A percentile compares a stretch with the other conserved stretches of the same genome.
Conservation (phyloP, 2,797 vertebrate species). For the Danio choprae region DNA sequence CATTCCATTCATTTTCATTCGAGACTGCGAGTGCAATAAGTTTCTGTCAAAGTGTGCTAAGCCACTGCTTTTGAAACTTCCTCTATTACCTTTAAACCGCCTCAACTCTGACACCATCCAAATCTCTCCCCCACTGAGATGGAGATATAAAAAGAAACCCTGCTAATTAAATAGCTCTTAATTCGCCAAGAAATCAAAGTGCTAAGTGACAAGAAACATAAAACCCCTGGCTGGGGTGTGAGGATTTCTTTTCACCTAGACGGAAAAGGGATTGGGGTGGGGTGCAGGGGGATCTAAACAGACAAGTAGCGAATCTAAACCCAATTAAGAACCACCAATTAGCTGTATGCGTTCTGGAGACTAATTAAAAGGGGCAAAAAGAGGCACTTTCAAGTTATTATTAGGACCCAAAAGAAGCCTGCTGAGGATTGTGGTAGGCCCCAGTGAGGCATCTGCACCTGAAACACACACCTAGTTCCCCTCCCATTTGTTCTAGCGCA, state of each 20-base stretch:
- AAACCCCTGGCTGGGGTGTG: conserved; percentile 70
- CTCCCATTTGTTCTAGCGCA: conserved; percentile 72
- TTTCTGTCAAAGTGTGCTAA: conserved; percentile 42
- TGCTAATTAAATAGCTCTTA: conserved; percentile 77
- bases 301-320: conserved; percentile 75
- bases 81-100: conserved; percentile 50
- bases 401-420: conserved; percentile 81
- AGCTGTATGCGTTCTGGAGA: conserved; percentile 82
- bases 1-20: background rate
- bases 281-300: conserved; percentile 60
- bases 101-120: conserved; percentile 42
- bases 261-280: conserved; percentile 39
- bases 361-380: conserved; percentile 76
- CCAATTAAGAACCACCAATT: conserved; percentile 83
- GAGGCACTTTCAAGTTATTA: conserved; percentile 86
- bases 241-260: conserved; percentile 53
- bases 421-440: conserved; percentile 70
- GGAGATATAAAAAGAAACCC: conserved; percentile 64
- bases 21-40: background rate
- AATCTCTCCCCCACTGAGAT: conserved; percentile 61
- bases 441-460: conserved; percentile 77
- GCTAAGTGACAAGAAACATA: conserved; percentile 81
- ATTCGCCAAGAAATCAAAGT: conserved; percentile 78
- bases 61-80: conserved; percentile 35
- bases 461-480: conserved; percentile 79